These are phyloP conservation scores for Oegoconia quadripuncta DNA, from an alignment of 2,888 invertebrate species.

Conservation along the genomic window DNA sequence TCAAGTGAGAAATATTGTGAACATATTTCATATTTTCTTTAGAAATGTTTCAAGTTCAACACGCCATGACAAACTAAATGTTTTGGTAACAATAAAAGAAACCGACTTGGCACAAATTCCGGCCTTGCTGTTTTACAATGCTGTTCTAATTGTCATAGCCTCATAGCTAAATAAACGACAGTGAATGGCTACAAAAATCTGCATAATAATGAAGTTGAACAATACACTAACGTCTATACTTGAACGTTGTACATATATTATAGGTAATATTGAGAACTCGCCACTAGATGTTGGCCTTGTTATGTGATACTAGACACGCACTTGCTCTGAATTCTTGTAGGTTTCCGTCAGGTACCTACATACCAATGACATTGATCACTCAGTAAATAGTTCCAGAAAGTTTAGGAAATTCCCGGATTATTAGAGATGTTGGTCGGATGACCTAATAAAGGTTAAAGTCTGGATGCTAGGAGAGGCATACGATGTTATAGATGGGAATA, in stretches of 20 bases:
- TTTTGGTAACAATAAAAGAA: conserved; percentile 7
- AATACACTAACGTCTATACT: conserved; percentile 39
- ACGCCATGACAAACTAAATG: conserved; percentile 1
- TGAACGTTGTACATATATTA: conserved; percentile 35
- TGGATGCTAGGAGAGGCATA: too few species aligned
- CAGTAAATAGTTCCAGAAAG: too few species aligned
- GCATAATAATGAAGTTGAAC: conserved; percentile 45
- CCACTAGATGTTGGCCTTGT: conserved; percentile 4
- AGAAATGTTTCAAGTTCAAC: conserved; percentile 1
- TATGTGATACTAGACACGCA: conserved; percentile 18
- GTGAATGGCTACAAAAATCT: conserved; percentile 50
- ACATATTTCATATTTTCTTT: not conserved
- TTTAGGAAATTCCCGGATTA: too few species aligned
- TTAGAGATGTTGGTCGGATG: too few species aligned
- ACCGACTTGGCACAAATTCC: conserved; percentile 28
- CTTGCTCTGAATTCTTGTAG: conserved; percentile 19
- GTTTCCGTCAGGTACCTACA: too few species aligned
- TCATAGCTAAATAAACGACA: too few species aligned
- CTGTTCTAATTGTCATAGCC: conserved; percentile 41
- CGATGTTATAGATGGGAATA: too few species aligned
- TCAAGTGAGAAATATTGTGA: too few species aligned
- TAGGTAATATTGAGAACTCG: not conserved
- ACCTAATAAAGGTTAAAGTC: too few species aligned
- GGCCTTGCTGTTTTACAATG: conserved; percentile 38
- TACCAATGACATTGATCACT: too few species aligned